Base-by-base conservation (phyloP, 2,113 vertebrate species). In the Myotis brandtii region DNA sequence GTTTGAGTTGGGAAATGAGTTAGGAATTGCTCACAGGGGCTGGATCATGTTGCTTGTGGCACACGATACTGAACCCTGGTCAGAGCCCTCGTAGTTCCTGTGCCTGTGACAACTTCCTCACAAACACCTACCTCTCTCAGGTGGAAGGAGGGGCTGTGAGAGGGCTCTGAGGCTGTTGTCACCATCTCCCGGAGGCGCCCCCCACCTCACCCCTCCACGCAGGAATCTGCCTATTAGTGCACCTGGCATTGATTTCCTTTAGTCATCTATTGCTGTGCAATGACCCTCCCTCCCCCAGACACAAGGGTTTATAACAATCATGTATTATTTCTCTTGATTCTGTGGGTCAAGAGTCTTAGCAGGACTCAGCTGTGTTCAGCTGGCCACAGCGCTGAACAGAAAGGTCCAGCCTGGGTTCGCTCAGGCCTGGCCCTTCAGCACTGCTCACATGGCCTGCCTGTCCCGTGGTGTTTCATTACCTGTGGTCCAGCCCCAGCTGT, bases 341-440 rank as follows among this genome's bases (percentile, higher is more conserved):
- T 43, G 32, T 85, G 86, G 37, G 27, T 91, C 64, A 11, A 54
- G 18, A 88, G 30, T 59, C 37, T 12, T 17, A 54, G 75, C 5
- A 27, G 20, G 56, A 76, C 8, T 43, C 50, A 27, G 7, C 8
- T 77, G 20, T 2, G 2, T 21, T 54, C 62, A 85, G 17, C 25
- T 37, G 32, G 67, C 18, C 1, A 1, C 7, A 3, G 14, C 0
- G 1, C 50, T 40, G n/a, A 27, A 11, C 14, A 17, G 13, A 32
- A 72, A 72, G 43, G 17, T 83, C 10, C 48, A 67, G 62, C 32
- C 9, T 25, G 0, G 6, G 16, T 82, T 59, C 37, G 37, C 16
- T 77, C 69, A 34, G 7, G 11, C 32, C 34, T 10, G 40, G 16
- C 40, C 40, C 46, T 32, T 9, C 3, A 0, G 21, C 6, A 5